Conservation (phyloP, 2,113 vertebrate species). For the Pachycephala philippinensis region DNA sequence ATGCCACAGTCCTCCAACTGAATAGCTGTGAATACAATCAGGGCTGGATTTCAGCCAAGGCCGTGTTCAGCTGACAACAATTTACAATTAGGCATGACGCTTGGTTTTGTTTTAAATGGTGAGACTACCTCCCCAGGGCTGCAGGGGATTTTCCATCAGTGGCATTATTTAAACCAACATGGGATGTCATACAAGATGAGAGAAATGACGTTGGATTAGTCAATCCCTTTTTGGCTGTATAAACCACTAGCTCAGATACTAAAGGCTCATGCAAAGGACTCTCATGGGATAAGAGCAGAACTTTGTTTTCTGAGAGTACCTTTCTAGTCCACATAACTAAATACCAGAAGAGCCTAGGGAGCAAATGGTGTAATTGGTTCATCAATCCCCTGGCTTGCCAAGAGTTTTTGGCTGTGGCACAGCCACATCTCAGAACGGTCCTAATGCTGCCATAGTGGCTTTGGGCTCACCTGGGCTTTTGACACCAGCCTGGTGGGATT, state of each 20-base stretch:
- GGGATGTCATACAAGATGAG: background rate
- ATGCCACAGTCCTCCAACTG: background rate
- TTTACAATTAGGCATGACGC: background rate
- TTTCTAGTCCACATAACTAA: background rate
- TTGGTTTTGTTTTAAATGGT: background rate
- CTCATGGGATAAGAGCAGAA: background rate
- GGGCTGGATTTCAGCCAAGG: constrained; percentile 16
- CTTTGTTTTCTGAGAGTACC: background rate
- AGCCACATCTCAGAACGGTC: background rate
- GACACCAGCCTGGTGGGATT: background rate
- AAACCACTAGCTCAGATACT: background rate
- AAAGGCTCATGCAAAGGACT: background rate
- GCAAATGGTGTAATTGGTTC: background rate
- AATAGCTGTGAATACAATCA: constrained; percentile 14
- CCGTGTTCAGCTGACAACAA: background rate
- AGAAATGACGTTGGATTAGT: background rate
- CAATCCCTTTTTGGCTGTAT: background rate
- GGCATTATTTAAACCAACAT: background rate
- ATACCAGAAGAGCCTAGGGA: background rate
- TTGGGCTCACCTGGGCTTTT: background rate
- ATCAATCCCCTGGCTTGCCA: background rate
- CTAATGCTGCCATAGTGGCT: fast-evolving
- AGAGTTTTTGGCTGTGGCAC: background rate
- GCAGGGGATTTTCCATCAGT: background rate
- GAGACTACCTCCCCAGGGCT: background rate